Conservation (phyloP, 2,797 vertebrate genomes). For the Neoniphon sammara region DNA sequence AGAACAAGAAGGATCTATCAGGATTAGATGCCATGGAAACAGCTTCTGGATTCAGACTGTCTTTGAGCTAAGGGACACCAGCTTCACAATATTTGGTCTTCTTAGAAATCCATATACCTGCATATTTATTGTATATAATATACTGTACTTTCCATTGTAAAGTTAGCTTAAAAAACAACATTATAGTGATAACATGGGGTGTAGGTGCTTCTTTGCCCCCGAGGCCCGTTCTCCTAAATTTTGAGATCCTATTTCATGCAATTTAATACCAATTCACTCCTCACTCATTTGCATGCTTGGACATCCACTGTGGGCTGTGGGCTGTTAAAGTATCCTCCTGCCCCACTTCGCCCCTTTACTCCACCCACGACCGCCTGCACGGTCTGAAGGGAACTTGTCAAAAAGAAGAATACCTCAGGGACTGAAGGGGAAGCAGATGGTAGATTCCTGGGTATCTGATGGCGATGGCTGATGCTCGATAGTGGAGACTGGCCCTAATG, state of each 20-base stretch:
- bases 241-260: too few species aligned
- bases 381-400: constrained; percentile 17
- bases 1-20: neutral
- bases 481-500: constrained; percentile 13
- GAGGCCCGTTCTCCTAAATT: too few species aligned
- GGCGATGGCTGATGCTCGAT: too few species aligned
- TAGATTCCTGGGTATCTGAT: neutral
- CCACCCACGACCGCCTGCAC: neutral
- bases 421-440: constrained; percentile 30
- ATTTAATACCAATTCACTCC: neutral
- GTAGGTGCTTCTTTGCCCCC: too few species aligned
- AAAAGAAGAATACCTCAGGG: constrained; percentile 5
- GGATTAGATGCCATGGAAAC: neutral
- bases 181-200: too few species aligned
- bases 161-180: too few species aligned
- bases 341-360: neutral
- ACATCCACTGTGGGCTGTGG: neutral
- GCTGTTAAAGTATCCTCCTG: neutral
- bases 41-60: neutral
- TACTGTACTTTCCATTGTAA: too few species aligned
- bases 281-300: neutral
- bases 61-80: too few species aligned
- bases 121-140: too few species aligned
- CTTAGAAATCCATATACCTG: too few species aligned
- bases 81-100: too few species aligned